A percentile compares a stretch with the other conserved stretches of the same genome.
These are phyloP conservation scores for Poecilia wingei DNA, from an alignment of 2,797 vertebrate genomes.

Conservation along the genomic window DNA sequence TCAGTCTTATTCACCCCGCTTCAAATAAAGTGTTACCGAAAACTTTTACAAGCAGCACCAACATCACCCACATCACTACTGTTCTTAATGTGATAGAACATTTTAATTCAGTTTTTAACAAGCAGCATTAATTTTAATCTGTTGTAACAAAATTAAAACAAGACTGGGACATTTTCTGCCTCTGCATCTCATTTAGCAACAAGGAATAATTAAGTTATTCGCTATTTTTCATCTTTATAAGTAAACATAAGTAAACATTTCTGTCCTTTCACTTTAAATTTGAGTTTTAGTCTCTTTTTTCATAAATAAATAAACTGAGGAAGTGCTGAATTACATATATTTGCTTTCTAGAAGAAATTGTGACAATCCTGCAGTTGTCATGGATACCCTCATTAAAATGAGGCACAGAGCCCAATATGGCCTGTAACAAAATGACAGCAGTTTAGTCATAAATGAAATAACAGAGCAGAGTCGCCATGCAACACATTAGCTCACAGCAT, in stretches of 20 bases:
- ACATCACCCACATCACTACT: not conserved
- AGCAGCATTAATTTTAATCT: not conserved
- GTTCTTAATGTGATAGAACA: not conserved
- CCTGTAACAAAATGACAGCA: not conserved
- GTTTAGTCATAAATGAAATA: constrained; percentile 8
- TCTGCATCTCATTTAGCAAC: not conserved
- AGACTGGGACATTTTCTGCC: not conserved
- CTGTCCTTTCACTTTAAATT: not conserved
- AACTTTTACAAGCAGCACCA: not conserved
- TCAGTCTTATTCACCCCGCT: no score
- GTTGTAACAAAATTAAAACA: not conserved
- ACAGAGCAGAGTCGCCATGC: not conserved
- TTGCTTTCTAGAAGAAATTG: not conserved
- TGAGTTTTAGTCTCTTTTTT: not conserved
- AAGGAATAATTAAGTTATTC: not conserved
- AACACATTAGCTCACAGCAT: not conserved
- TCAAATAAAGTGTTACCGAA: not conserved
- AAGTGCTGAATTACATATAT: not conserved
- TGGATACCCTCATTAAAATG: not conserved
- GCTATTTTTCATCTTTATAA: not conserved
- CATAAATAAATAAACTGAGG: not conserved
- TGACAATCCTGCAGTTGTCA: constrained; percentile 4
- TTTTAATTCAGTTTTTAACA: not conserved
- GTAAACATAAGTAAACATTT: not conserved
- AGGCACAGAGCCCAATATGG: not conserved